A percentile compares a stretch with the other conserved stretches of the same genome.
Evolutionary conservation across 2,888 invertebrate genomes (phyloP).

Genomic region (Drosophila recens): DNA sequence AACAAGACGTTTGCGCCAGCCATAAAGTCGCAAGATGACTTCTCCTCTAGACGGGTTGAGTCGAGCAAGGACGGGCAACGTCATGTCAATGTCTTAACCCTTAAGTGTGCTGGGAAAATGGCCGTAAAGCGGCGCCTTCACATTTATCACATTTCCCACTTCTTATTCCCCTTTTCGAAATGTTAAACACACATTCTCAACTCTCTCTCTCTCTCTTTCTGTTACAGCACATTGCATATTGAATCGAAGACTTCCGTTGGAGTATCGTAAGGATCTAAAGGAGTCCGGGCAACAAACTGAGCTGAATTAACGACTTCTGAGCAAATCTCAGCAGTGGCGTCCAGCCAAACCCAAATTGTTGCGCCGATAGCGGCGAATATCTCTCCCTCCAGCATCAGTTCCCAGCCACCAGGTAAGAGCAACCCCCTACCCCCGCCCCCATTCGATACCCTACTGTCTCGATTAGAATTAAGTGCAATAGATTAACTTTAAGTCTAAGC

Average conservation of each 20-base stretch:
- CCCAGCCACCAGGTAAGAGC: conserved; percentile 85
- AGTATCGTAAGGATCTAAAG: conserved; percentile 18
- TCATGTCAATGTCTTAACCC: conserved; percentile 45
- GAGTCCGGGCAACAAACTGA: conserved; percentile 54
- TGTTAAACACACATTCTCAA: conserved; percentile 8
- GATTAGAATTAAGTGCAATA: conserved; percentile 5
- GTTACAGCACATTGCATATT: conserved; percentile 16
- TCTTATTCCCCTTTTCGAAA: not conserved
- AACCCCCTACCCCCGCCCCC: not conserved
- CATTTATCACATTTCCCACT: conserved; percentile 21
- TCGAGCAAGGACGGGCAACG: conserved; percentile 20
- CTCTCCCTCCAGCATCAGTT: conserved; percentile 87
- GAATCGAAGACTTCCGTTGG: not conserved
- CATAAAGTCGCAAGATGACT: conserved; percentile 71
- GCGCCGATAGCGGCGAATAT: conserved; percentile 87
- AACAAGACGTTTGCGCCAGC: conserved; percentile 78
- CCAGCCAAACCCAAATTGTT: conserved; percentile 85
- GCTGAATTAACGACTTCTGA: conserved; percentile 39
- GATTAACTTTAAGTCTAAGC: not conserved
- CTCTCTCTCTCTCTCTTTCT: conserved; percentile 17
- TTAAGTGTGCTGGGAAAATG: conserved; percentile 45
- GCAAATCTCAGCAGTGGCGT: conserved; percentile 85
- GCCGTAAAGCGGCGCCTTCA: conserved; percentile 43
- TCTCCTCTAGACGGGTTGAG: conserved; percentile 37
- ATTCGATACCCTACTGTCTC: not conserved